phyloP scores from a whole-genome alignment of 2,888 invertebrate species.

The Congeria kusceri region DNA sequence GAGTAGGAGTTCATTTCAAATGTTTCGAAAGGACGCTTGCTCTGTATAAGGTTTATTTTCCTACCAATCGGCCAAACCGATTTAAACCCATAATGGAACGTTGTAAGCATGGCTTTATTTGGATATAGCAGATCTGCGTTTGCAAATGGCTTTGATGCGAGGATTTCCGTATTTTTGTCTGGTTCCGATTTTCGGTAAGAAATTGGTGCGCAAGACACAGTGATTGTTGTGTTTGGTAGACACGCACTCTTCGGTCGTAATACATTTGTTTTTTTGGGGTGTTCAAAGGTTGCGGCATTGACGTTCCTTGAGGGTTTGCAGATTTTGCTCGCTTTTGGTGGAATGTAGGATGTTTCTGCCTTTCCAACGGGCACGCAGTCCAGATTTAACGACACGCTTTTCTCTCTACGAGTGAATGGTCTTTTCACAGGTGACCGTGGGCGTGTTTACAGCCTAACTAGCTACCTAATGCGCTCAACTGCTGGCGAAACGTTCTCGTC shows the following conservation, averaged over 20 bases:
- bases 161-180: conserved; percentile 34
- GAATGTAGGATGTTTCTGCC: no score
- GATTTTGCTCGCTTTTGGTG: no score
- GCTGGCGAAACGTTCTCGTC: conserved; percentile 4
- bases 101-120: conserved; percentile 50
- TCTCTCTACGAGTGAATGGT: conserved; percentile 15
- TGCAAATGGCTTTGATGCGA: conserved; percentile 46
- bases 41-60: conserved; percentile 63
- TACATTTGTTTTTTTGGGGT: background rate
- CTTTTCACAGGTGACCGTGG: conserved; percentile 41
- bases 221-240: background rate
- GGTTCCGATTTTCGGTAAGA: conserved; percentile 34
- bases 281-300: conserved; percentile 26
- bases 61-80: conserved; percentile 71
- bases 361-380: background rate
- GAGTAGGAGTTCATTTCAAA: conserved; percentile 66
- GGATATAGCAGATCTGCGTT: conserved; percentile 55
- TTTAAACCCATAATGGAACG: conserved; percentile 68
- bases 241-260: conserved; percentile 22
- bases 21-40: conserved; percentile 51
- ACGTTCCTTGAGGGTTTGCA: background rate
- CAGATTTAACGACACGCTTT: conserved; percentile 19
- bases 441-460: conserved; percentile 41
- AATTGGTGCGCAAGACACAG: no score
- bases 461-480: conserved; percentile 27